Conservation (phyloP, 2,888 invertebrate species). For the Brachynemurus nebulosus region DNA sequence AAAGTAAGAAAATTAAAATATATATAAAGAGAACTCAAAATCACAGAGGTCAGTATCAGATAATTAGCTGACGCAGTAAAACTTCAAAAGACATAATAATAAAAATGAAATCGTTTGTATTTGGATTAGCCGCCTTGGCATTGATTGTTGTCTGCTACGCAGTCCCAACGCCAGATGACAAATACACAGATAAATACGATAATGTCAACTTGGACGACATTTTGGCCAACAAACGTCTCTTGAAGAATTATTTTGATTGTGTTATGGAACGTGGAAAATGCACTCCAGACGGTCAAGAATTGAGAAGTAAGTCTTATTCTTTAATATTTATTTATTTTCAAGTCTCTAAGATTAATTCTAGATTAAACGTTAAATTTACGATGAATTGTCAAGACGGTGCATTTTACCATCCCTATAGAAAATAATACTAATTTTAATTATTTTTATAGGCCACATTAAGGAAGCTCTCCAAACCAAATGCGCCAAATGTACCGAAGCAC, state of each 20-base stretch:
- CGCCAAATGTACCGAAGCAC: background rate
- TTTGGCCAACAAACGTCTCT: background rate
- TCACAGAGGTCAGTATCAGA: no score
- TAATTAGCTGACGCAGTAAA: no score
- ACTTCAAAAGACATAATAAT: no score
- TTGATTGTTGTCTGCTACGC: background rate
- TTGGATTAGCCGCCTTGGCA: background rate
- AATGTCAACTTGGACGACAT: background rate
- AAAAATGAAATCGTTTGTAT: no score
- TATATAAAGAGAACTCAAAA: no score
- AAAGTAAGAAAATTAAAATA: no score
- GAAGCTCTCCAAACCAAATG: background rate
- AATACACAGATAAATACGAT: background rate
- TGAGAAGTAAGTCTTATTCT: background rate
- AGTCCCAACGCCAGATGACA: slow-evolving; percentile 8
- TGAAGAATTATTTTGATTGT: background rate
- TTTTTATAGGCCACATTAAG: background rate
- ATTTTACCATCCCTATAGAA: no score
- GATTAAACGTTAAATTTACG: no score
- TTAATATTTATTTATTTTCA: background rate
- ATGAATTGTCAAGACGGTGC: no score
- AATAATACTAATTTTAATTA: background rate
- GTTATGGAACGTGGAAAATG: background rate
- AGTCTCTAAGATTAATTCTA: background rate
- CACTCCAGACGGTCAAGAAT: background rate